Evolutionary conservation across 2,113 vertebrate species (phyloP).

Genomic region (Smithornis capensis): DNA sequence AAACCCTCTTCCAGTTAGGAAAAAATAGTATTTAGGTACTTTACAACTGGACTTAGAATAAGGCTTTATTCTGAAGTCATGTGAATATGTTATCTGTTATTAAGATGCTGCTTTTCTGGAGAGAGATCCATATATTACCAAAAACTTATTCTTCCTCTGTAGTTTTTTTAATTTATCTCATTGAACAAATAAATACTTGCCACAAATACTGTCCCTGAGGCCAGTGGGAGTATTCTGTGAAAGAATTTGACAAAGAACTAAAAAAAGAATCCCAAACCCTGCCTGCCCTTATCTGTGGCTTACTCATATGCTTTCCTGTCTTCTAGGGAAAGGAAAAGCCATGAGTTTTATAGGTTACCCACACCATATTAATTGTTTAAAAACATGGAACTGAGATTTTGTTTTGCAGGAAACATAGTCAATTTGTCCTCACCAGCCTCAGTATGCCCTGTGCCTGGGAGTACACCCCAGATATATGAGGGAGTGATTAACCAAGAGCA

Average conservation of each 20-base stretch:
- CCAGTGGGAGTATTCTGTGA: not conserved
- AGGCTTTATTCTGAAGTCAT: not conserved
- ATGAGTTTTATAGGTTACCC: not conserved
- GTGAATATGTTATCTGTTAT: not conserved
- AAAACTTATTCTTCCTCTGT: not conserved
- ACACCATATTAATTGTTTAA: not conserved
- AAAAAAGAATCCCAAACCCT: not conserved
- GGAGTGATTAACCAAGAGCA: not conserved
- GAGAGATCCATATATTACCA: not conserved
- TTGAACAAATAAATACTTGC: not conserved
- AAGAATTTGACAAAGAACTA: not conserved
- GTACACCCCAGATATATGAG: fast-evolving
- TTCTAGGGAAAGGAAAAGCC: not conserved
- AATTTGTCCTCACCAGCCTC: not conserved
- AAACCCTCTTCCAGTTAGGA: not conserved
- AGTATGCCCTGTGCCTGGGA: not conserved
- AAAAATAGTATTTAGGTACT: not conserved
- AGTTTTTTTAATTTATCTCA: not conserved
- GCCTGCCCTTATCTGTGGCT: not conserved
- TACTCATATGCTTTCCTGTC: not conserved
- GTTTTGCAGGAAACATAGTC: not conserved
- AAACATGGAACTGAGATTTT: not conserved
- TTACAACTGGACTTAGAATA: not conserved
- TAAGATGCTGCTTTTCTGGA: not conserved
- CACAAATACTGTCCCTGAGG: not conserved